A percentile compares a stretch with the other conserved stretches of the same genome.
These are phyloP conservation scores for Xenentodon cancila DNA, from an alignment of 2,797 vertebrate species.

Conservation along the genomic window DNA sequence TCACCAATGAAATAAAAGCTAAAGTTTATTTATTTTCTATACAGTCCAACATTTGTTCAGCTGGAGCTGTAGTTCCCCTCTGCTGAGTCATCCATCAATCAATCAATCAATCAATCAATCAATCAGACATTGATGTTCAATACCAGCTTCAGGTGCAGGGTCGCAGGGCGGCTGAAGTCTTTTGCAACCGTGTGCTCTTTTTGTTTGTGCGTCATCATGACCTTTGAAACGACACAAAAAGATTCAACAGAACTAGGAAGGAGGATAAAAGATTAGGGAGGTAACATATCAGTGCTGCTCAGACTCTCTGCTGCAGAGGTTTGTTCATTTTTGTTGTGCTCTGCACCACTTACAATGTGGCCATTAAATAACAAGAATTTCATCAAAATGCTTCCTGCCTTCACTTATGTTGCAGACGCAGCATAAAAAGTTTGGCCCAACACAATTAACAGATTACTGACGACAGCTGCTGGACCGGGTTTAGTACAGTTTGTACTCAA, in stretches of 20 bases:
- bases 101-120: too few relatives aligned
- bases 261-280: neutral
- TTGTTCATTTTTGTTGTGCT: neutral
- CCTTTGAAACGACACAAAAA: constrained; percentile 6
- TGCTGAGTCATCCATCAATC: too few relatives aligned
- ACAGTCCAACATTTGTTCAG: too few relatives aligned
- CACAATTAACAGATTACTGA: constrained; percentile 6
- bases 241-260: neutral
- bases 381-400: constrained; percentile 7
- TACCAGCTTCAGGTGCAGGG: too few relatives aligned
- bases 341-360: constrained; percentile 9
- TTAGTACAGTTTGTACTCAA: neutral
- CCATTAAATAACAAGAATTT: constrained; percentile 16
- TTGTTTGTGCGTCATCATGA: neutral
- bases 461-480: too few relatives aligned
- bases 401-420: neutral
- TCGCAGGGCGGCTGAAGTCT: too few relatives aligned
- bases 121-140: too few relatives aligned
- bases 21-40: too few relatives aligned
- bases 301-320: neutral
- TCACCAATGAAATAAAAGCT: too few relatives aligned
- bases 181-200: too few relatives aligned
- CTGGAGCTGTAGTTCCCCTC: too few relatives aligned
- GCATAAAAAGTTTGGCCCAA: neutral
- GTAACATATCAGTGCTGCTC: constrained; percentile 15